A percentile compares a stretch with the other conserved stretches of the same genome.
phyloP scores from a whole-genome alignment of 2,797 vertebrate genomes.

The Novumbra hubbsi region DNA sequence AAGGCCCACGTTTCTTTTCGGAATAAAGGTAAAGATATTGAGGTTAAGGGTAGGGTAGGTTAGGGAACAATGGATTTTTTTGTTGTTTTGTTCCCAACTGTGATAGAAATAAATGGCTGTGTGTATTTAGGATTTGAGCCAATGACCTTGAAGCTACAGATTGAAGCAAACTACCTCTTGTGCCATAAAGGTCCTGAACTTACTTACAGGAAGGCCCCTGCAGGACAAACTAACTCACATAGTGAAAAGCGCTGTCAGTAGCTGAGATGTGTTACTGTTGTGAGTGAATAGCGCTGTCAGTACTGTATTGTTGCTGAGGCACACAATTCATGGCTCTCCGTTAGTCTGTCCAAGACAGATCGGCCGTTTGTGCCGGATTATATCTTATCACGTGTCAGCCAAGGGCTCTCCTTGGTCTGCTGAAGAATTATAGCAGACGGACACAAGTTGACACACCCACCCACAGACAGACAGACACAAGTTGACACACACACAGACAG shows the following conservation, averaged over 20 bases:
- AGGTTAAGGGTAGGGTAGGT: too few species aligned
- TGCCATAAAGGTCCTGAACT: not conserved
- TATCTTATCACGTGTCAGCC: not conserved
- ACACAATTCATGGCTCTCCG: not conserved
- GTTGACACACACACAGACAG: not conserved
- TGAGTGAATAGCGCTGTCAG: too few species aligned
- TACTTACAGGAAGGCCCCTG: not conserved
- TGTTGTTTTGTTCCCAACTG: not conserved
- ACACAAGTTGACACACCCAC: not conserved
- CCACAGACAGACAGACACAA: not conserved
- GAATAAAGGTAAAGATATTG: too few species aligned
- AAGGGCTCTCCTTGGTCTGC: conserved; percentile 7
- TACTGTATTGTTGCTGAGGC: not conserved
- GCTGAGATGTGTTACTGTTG: not conserved
- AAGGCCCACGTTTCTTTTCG: too few species aligned
- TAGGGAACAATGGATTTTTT: too few species aligned
- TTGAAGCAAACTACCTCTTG: not conserved
- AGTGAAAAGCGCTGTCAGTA: not conserved
- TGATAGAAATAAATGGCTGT: not conserved
- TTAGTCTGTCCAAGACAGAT: not conserved
- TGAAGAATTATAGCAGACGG: not conserved
- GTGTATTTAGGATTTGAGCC: not conserved
- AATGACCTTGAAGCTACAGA: not conserved
- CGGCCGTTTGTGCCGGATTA: not conserved
- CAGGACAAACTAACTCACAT: not conserved